Base-by-base conservation (phyloP, 2,113 vertebrate genomes). In the Onychostruthus taczanowskii region DNA sequence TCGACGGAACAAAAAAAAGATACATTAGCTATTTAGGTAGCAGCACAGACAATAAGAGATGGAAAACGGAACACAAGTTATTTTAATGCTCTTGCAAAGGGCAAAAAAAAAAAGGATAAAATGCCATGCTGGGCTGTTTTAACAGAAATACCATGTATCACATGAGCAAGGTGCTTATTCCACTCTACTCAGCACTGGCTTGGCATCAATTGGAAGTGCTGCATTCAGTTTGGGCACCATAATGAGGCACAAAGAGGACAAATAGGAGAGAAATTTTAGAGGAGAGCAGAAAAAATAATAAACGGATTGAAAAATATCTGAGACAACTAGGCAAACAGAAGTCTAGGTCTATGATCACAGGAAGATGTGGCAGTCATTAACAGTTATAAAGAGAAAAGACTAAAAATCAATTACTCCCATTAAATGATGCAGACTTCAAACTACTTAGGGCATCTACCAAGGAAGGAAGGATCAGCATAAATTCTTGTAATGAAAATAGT, bases 101-200 rank as follows among this genome's bases (percentile, higher is more conserved):
- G 69, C 37, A 46, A n/a, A 47, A 22, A 28, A 37, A 22, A 56
- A 39, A 24, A 80, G 30, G 26, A 73, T 75, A 83, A 88, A 96
- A 89, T 87, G 93, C 88, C 95, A 97, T 92, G 90, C 92, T 96
- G 93, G 88, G 93, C 93, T 96, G 94, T 95, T 96, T 95, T 96
- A 96, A 96, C 94, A 90, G 94, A 96, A 96, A 94, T 96, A 94
- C 94, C 95, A 97, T 96, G 92, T 95, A 79, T 96, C 93, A 96
- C 93, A 97, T 96, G 95, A 97, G 93, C 95, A 96, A 96, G 94
- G 92, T 96, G 95, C 90, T 97, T 97, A 97, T 96, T 95, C 96
- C 95, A 95, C 88, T 96, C 94, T 95, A 96, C 90, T 95, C 95
- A 96, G 90, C 95, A 96, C 95, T 96, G 95, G 96, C 93, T 96